Percentiles rank a stretch among this genome's conserved stretches.
Conservation (phyloP, 2,797 vertebrate genomes). For the Novumbra hubbsi region DNA sequence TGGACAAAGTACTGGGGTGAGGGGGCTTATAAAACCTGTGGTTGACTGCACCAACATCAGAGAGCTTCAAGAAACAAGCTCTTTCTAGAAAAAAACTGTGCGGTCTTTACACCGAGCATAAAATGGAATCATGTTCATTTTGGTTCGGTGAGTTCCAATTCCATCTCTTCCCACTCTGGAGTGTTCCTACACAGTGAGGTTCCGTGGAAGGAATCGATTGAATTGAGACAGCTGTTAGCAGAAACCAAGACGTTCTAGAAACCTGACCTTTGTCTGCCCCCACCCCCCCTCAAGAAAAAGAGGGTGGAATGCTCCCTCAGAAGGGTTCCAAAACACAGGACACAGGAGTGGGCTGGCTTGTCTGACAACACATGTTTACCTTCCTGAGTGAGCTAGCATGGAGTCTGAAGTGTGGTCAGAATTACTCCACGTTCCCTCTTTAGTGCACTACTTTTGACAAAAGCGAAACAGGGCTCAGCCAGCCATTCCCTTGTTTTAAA, state of each 20-base stretch:
- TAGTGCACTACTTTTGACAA: conserved; percentile 1
- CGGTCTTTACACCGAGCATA: background rate
- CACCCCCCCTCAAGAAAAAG: background rate
- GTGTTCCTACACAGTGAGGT: background rate
- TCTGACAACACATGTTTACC: conserved; percentile 65
- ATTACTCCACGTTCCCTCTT: background rate
- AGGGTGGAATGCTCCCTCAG: conserved; percentile 19
- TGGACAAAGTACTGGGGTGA: conserved; percentile 17
- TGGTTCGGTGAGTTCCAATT: background rate
- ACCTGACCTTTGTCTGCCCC: conserved; percentile 24
- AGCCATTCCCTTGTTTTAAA: too few species aligned
- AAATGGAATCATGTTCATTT: background rate
- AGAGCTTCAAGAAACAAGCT: conserved; percentile 28
- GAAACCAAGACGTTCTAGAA: conserved; percentile 6
- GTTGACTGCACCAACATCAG: conserved; percentile 29
- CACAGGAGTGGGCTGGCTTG: conserved; percentile 49
- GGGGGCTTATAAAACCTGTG: background rate
- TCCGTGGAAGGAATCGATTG: background rate
- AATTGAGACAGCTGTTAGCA: background rate
- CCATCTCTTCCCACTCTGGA: background rate
- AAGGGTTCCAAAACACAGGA: conserved; percentile 52
- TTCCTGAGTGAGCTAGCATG: conserved; percentile 52
- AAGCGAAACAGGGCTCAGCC: background rate
- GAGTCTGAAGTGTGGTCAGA: conserved; percentile 7
- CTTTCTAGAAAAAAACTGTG: background rate